Percentiles rank a stretch among this genome's conserved stretches.
Evolutionary conservation across 1,140 invertebrate species (phyloP).

Genomic region (Heliconius nattereri): DNA sequence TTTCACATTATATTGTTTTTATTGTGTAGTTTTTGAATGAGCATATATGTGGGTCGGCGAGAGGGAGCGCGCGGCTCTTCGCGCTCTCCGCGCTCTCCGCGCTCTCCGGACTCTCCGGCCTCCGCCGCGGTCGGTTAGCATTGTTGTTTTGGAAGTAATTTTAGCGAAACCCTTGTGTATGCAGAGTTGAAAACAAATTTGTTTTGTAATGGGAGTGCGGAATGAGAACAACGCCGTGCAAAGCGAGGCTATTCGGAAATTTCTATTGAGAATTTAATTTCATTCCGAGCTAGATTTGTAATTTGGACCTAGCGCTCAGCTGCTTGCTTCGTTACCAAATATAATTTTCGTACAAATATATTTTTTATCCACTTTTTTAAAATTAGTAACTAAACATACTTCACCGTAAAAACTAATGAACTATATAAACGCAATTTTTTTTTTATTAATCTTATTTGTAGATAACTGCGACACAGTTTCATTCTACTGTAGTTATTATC

Average conservation of each 20-base stretch:
- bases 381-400: neutral
- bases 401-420: neutral
- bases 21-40: slow-evolving; percentile 16
- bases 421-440: no score
- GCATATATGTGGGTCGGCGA: slow-evolving; percentile 12
- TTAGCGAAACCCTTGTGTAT: slow-evolving; percentile 32
- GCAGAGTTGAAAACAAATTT: slow-evolving; percentile 29
- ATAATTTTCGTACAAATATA: neutral
- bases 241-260: slow-evolving; percentile 23
- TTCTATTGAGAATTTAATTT: slow-evolving; percentile 33
- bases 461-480: no score
- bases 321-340: neutral
- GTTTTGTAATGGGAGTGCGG: slow-evolving; percentile 30
- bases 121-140: neutral
- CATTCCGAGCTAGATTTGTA: slow-evolving; percentile 15
- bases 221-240: slow-evolving; percentile 18
- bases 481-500: no score
- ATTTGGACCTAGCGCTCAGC: neutral
- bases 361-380: no score
- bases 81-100: neutral
- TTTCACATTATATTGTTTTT: slow-evolving; percentile 19
- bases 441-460: no score
- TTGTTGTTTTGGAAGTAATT: slow-evolving; percentile 31
- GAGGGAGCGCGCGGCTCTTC: neutral
- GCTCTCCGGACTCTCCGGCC: neutral